Evolutionary conservation across 30 jellyfish, hydroid and myxozoan species (phyloP), one percentile per base, ranked within the genome.

Genomic region (Chrysaora quinquecirrha): DNA sequence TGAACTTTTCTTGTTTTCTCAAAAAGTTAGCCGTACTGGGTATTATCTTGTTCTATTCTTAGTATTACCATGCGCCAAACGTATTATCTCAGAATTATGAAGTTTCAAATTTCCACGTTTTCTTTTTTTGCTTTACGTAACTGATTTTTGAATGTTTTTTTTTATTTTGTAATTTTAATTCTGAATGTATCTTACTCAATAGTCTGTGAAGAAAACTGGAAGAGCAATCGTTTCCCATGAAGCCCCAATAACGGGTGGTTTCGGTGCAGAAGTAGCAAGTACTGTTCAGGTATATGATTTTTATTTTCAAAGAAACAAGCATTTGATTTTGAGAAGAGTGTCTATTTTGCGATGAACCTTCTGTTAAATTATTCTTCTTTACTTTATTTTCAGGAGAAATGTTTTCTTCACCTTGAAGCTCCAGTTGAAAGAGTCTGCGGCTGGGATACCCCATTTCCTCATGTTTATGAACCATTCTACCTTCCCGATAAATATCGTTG

Each of bases 401-500:
- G 99, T 64, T 94, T 94, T 38, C 88, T 94, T n/a, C 87, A 88
- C 69, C 92, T 94, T 14, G 99, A 94, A 72, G 99, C 99, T 24
- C 99, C 99, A 1, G 88, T 94, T 27, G 97, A 94, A 77, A 64
- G 99, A 28, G 99, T 94, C 12, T 94, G 99, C 74, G 99, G 99
- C 34, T 81, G 89, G 86, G 99, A 94, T 83, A 87, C 97, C 10
- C 99, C 99, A 21, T 94, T 94, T 64, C 97, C 99, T 30, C 99
- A 94, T 69, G 92, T 94, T 12, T 88, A 63, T 76, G 99, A 94
- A 80, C 99, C 99, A 31, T 94, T 94, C 73, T 94, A 94, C 73
- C 33, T 94, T 10, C 99, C 99, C 1, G 99, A 94, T 58, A 94
- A 94, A 49, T 83, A 76, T 34, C 66, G 97, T 66, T 94, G 99